Conservation (phyloP, 2,888 invertebrate genomes). For the Clusia tigrina region DNA sequence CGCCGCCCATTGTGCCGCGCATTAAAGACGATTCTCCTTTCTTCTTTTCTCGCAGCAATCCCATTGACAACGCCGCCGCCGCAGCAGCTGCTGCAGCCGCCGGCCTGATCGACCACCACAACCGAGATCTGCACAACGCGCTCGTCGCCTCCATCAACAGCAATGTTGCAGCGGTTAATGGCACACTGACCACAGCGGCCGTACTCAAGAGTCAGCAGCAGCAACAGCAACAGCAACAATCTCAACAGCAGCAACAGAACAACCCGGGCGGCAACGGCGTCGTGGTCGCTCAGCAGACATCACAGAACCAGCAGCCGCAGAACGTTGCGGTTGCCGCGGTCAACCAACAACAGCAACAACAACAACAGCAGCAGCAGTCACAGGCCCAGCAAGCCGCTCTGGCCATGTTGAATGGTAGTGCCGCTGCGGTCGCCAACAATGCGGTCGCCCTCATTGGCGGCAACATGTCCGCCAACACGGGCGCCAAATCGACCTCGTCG, state of each 20-base stretch:
- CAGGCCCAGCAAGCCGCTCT: slow-evolving; percentile 36
- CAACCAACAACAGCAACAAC: slow-evolving; percentile 37
- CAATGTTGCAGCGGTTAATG: slow-evolving; percentile 59
- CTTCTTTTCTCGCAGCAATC: slow-evolving; percentile 66
- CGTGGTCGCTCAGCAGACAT: slow-evolving; percentile 63
- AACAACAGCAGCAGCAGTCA: slow-evolving; percentile 28
- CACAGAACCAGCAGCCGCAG: slow-evolving; percentile 26
- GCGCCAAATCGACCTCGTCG: slow-evolving; percentile 71
- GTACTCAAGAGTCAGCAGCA: slow-evolving; percentile 54
- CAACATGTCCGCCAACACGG: slow-evolving; percentile 36
- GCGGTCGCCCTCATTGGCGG: slow-evolving; percentile 26
- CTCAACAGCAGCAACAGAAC: slow-evolving; percentile 45
- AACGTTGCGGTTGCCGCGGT: background rate
- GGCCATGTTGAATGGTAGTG: slow-evolving; percentile 40
- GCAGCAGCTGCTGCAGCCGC: slow-evolving; percentile 57
- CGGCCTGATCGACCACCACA: slow-evolving; percentile 61
- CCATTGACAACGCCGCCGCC: slow-evolving; percentile 65
- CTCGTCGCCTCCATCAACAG: slow-evolving; percentile 67
- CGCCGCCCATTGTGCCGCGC: slow-evolving; percentile 37
- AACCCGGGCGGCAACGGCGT: slow-evolving; percentile 49
- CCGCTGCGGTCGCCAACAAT: slow-evolving; percentile 30
- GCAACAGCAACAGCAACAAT: slow-evolving; percentile 62
- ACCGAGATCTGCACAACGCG: slow-evolving; percentile 63
- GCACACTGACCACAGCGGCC: slow-evolving; percentile 60
- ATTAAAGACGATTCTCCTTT: slow-evolving; percentile 48